Evolutionary conservation across 2,888 invertebrate genomes (phyloP), one percentile per base, ranked within the genome.

Genomic region (Xylota segnis): DNA sequence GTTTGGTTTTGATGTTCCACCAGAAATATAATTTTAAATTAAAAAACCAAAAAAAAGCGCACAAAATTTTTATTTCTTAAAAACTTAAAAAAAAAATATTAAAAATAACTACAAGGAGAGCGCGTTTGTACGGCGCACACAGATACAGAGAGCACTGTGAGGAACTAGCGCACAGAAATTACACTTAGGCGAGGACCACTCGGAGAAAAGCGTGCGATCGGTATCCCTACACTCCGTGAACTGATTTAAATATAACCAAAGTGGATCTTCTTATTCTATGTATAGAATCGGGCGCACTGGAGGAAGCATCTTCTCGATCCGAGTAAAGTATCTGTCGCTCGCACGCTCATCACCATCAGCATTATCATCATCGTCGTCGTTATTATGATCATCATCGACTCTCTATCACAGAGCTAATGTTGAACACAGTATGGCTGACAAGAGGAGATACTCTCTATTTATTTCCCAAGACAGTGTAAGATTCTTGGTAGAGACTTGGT

Each of bases 181-280:
- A 65, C 66, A 77, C 86, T 86, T 82, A 86, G 61, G 76, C 72
- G 82, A 82, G 70, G 82, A 86, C 76, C 61, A 72, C 66, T 76
- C 12, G 37, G 37, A 70, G 43, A 83, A 68, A 86, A 83, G 86
- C 79, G 88, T 87, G 88, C 82, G 87, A 78, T 87, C 88, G 88
- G 89, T 88, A 83, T 87, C 88, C 89, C 89, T 88, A 87, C 88
- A 88, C 88, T 88, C 88, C 81, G 78, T 86, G 88, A 89, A 89
- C 89, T 89, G 89, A 89, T 88, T 88, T 88, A 81, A 88, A 87
- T 87, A 81, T 70, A 63, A 87, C 84, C 87, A 84, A 87, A 83
- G 87, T 89, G 89, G 88, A 90, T 90, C 89, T 90, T 91, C 90
- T 89, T 91, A 89, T 89, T 88, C 88, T 89, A 89, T 81, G 70